phyloP scores from a whole-genome alignment of 2,113 vertebrate species.

The Genyomyrus donnyi region DNA sequence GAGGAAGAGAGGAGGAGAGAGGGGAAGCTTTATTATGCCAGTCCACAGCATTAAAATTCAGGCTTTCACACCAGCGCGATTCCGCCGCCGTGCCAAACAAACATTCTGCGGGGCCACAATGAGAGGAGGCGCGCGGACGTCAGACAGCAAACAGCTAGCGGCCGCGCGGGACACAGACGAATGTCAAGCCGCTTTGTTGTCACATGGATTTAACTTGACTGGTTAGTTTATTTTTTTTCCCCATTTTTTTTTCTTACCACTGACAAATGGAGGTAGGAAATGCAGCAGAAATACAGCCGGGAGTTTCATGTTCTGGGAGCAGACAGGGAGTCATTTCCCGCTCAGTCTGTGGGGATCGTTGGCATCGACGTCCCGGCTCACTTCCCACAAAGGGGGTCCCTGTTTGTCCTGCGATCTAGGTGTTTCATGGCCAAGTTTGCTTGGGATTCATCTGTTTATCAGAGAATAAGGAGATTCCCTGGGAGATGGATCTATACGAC shows the following conservation, averaged over 20 bases:
- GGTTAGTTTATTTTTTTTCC: neutral
- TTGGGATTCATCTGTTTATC: neutral
- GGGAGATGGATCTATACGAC: neutral
- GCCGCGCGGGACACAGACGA: neutral
- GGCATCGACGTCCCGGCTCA: neutral
- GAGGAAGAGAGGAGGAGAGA: neutral
- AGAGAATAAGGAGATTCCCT: neutral
- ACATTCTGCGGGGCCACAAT: neutral
- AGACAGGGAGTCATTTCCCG: neutral
- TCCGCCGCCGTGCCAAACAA: neutral
- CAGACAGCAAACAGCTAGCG: neutral
- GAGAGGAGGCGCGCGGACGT: neutral
- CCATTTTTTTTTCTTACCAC: neutral
- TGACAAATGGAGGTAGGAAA: neutral
- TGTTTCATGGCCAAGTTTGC: neutral
- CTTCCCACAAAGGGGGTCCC: neutral
- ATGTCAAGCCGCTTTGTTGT: neutral
- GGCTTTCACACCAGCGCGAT: neutral
- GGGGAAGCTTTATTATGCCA: too few species aligned
- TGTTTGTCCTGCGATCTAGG: neutral
- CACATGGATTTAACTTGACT: neutral
- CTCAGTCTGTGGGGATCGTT: neutral
- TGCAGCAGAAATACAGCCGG: neutral
- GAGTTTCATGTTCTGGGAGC: neutral
- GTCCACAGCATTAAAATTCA: neutral